A percentile compares a stretch with the other conserved stretches of the same genome.
Evolutionary conservation across 2,113 vertebrate species (phyloP).

Genomic region (Poeciliopsis occidentalis): DNA sequence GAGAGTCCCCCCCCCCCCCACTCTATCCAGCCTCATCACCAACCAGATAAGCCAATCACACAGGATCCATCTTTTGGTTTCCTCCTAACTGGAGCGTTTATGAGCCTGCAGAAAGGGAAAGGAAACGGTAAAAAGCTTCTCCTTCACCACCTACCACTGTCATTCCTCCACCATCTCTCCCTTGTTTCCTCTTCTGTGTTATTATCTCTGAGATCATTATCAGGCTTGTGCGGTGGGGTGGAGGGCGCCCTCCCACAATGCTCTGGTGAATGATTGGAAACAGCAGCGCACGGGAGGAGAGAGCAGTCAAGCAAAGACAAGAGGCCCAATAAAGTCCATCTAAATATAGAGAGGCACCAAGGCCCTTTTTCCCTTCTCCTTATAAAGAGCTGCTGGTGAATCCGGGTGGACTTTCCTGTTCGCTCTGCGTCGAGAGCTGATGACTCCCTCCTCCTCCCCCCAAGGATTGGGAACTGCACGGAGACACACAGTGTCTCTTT

Average conservation of each 20-base stretch:
- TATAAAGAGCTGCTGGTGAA: constrained; percentile 82
- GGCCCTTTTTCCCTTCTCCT: constrained; percentile 75
- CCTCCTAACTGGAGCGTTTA: not conserved
- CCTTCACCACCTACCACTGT: constrained; percentile 56
- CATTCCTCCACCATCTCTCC: constrained; percentile 48
- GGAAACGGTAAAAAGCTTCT: constrained; percentile 35
- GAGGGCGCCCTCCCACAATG: constrained; percentile 66
- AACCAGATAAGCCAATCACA: not conserved
- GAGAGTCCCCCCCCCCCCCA: not conserved
- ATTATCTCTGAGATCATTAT: constrained; percentile 74
- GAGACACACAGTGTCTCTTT: constrained; percentile 51
- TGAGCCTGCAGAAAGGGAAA: constrained; percentile 9
- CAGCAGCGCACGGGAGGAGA: constrained; percentile 48
- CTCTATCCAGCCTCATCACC: not conserved
- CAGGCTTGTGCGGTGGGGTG: constrained; percentile 52
- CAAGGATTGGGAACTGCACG: constrained; percentile 55
- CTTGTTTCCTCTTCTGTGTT: constrained; percentile 61
- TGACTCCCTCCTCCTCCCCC: constrained; percentile 59
- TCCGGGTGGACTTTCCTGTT: constrained; percentile 57
- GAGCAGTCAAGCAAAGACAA: constrained; percentile 58
- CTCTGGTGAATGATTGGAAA: constrained; percentile 67
- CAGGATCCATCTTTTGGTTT: not conserved
- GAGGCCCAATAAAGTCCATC: constrained; percentile 77
- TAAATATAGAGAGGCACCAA: constrained; percentile 78
- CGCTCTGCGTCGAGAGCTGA: constrained; percentile 39